Percentiles rank a stretch among this genome's conserved stretches.
These are phyloP conservation scores for Nomada ruficornis DNA, from an alignment of 2,888 invertebrate genomes.

Conservation along the genomic window DNA sequence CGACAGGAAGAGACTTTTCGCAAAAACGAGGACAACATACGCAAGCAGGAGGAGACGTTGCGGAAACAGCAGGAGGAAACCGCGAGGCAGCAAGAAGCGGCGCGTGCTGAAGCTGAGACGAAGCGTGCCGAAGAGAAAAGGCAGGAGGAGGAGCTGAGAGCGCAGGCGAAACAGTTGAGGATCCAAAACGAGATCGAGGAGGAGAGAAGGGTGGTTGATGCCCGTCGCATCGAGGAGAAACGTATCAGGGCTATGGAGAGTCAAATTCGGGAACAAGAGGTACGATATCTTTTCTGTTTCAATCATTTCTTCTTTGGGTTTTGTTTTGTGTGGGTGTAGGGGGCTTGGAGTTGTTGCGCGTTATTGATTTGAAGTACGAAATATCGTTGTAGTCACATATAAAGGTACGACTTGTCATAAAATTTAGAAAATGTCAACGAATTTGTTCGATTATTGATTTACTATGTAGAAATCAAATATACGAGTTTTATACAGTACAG, in stretches of 20 bases:
- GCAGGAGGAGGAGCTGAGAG: slow-evolving; percentile 74
- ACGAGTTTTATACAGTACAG: too few species aligned
- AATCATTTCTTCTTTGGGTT: background rate
- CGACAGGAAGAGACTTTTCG: slow-evolving; percentile 79
- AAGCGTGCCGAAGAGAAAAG: slow-evolving; percentile 75
- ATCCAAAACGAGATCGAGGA: slow-evolving; percentile 77
- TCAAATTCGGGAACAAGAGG: slow-evolving; percentile 89
- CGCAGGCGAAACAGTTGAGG: slow-evolving; percentile 77
- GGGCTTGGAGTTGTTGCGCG: too few species aligned
- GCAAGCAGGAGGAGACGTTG: slow-evolving; percentile 77
- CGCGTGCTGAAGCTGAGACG: slow-evolving; percentile 67
- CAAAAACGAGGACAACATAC: slow-evolving; percentile 80
- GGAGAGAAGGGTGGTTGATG: slow-evolving; percentile 78
- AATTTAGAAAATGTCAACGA: too few species aligned
- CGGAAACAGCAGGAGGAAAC: slow-evolving; percentile 74
- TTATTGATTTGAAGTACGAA: background rate
- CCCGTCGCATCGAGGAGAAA: slow-evolving; percentile 83
- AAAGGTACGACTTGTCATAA: too few species aligned
- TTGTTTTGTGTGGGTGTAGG: slow-evolving; percentile 3
- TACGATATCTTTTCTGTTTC: slow-evolving; percentile 73
- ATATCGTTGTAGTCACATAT: background rate
- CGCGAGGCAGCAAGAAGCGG: slow-evolving; percentile 72
- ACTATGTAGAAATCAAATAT: too few species aligned
- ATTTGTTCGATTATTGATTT: too few species aligned
- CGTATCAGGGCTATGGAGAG: slow-evolving; percentile 88